phyloP scores from a whole-genome alignment of 2,797 vertebrate species.

The Pristis pectinata region DNA sequence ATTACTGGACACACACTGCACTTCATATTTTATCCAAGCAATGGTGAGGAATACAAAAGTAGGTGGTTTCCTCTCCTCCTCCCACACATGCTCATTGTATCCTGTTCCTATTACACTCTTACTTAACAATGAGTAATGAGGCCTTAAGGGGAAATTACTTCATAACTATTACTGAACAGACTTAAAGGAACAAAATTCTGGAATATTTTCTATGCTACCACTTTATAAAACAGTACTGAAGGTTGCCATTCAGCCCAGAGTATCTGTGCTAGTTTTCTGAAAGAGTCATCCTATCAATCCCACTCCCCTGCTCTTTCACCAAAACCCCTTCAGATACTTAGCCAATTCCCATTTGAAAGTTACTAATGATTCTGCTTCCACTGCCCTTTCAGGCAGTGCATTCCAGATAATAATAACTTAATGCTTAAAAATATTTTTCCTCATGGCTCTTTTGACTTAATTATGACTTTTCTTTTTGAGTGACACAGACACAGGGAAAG shows the following conservation, averaged over 20 bases:
- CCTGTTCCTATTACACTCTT: background rate
- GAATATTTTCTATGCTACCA: background rate
- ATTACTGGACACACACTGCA: background rate
- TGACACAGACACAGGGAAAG: background rate
- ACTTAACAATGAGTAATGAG: too few species aligned
- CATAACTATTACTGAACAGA: too few species aligned
- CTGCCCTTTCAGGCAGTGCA: background rate
- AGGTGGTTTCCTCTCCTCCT: background rate
- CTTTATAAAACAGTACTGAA: background rate
- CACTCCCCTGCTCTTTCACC: background rate
- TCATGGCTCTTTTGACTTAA: background rate
- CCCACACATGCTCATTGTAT: too few species aligned
- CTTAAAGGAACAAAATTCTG: background rate
- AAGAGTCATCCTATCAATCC: background rate
- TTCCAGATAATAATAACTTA: background rate
- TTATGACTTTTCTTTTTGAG: background rate
- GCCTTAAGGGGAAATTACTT: background rate
- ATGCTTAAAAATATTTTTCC: background rate
- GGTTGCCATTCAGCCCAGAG: background rate
- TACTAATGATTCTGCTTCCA: background rate
- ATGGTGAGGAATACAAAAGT: background rate
- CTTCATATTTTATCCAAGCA: background rate
- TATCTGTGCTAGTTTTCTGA: background rate
- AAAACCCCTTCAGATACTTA: background rate
- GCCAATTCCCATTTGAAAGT: background rate